Percentiles rank a stretch among this genome's conserved stretches.
Conservation (phyloP, 2,888 invertebrate genomes). For the Ectropis crepuscularia region DNA sequence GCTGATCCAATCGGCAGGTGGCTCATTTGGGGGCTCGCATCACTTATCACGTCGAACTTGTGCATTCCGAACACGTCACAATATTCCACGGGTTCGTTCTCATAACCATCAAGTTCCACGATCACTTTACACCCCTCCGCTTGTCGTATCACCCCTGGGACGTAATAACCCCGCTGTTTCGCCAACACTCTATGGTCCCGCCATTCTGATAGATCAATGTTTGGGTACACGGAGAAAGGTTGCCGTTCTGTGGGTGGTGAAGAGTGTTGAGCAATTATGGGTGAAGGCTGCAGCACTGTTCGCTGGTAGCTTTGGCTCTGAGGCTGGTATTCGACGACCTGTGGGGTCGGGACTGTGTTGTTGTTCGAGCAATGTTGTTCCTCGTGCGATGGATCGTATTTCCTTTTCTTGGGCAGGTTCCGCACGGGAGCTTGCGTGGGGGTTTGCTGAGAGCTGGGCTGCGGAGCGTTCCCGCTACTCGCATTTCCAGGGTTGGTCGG, state of each 20-base stretch:
- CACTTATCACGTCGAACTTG: slow-evolving; percentile 95
- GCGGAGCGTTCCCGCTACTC: slow-evolving; percentile 63
- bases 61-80: slow-evolving; percentile 91
- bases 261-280: slow-evolving; percentile 69
- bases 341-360: slow-evolving; percentile 60
- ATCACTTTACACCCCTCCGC: slow-evolving; percentile 89
- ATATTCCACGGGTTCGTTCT: slow-evolving; percentile 88
- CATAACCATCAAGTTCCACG: slow-evolving; percentile 92
- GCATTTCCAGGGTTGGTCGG: slow-evolving; percentile 75
- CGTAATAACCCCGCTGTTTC: slow-evolving; percentile 91
- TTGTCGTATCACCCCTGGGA: slow-evolving; percentile 94
- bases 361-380: slow-evolving; percentile 80
- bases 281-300: slow-evolving; percentile 68
- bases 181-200: slow-evolving; percentile 96
- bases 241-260: slow-evolving; percentile 85
- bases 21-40: slow-evolving; percentile 94
- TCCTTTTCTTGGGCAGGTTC: slow-evolving; percentile 97
- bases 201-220: slow-evolving; percentile 96
- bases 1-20: slow-evolving; percentile 91
- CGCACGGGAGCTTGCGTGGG: slow-evolving; percentile 86
- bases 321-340: slow-evolving; percentile 63
- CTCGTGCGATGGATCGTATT: slow-evolving; percentile 92
- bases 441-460: slow-evolving; percentile 64
- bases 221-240: slow-evolving; percentile 78
- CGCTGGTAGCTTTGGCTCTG: slow-evolving; percentile 55